phyloP scores from a whole-genome alignment of 2,797 vertebrate species.

The Lerista edwardsae region DNA sequence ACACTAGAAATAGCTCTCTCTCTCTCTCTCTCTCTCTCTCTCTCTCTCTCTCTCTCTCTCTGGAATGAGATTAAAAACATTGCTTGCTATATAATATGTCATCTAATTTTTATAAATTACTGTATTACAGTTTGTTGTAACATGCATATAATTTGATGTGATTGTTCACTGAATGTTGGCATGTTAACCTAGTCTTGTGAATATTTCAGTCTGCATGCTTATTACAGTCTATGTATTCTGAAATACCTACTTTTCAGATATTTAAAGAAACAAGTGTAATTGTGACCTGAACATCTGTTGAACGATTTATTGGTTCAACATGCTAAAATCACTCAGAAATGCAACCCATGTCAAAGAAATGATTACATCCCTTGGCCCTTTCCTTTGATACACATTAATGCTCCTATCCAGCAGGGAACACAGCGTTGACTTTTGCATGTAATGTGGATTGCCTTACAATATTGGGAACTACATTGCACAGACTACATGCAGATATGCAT shows the following conservation, averaged over 20 bases:
- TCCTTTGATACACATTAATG: background rate
- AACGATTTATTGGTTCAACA: background rate
- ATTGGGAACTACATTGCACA: background rate
- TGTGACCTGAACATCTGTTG: background rate
- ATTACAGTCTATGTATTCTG: background rate
- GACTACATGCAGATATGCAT: background rate
- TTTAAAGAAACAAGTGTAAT: background rate
- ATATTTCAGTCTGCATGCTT: background rate
- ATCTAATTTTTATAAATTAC: conserved; percentile 21
- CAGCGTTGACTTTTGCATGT: background rate
- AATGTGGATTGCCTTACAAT: background rate
- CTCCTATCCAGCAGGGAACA: background rate
- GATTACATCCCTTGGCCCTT: background rate
- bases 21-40: background rate
- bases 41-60: too few relatives aligned
- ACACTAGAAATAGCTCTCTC: background rate
- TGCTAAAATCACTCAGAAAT: background rate
- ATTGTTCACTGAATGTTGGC: background rate
- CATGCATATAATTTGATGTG: background rate
- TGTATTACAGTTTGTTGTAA: background rate
- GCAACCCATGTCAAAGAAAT: background rate
- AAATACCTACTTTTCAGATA: background rate
- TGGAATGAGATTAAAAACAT: conserved; percentile 11
- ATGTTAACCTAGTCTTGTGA: background rate
- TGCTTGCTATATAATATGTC: conserved; percentile 31